These are phyloP conservation scores for Hypotaenidia philippensis DNA, from an alignment of 2,797 vertebrate species.

Conservation along the genomic window DNA sequence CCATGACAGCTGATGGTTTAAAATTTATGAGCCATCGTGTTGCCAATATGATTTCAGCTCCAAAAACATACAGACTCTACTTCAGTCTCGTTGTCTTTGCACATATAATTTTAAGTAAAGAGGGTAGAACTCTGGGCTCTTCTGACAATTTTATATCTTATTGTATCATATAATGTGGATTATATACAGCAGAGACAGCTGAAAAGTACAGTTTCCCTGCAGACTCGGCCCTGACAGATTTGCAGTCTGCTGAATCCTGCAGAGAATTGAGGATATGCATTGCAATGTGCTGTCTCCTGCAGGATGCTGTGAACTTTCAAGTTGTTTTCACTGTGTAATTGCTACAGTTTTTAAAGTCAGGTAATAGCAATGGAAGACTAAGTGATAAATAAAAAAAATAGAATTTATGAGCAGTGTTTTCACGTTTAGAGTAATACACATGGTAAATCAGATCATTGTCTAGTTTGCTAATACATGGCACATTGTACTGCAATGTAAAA, in stretches of 20 bases:
- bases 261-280: conserved; percentile 62
- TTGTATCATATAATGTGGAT: conserved; percentile 31
- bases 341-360: conserved; percentile 31
- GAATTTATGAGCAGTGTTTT: conserved; percentile 17
- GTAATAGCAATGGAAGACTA: not conserved
- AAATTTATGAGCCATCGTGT: conserved; percentile 27
- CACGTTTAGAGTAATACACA: not conserved
- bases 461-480: conserved; percentile 16
- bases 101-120: conserved; percentile 22
- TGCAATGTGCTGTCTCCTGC: conserved; percentile 39
- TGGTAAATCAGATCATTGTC: conserved; percentile 45
- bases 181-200: conserved; percentile 28
- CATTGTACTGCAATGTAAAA: not conserved
- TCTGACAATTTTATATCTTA: conserved; percentile 49
- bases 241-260: conserved; percentile 63
- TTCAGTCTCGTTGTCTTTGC: not conserved
- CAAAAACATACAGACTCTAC: not conserved
- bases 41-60: conserved; percentile 21
- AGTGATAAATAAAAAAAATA: not conserved
- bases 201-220: conserved; percentile 46
- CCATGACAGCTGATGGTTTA: not conserved
- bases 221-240: conserved; percentile 55
- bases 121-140: not conserved
- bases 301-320: conserved; percentile 40
- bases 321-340: conserved; percentile 43